Percentiles rank a stretch among this genome's conserved stretches.
These are phyloP conservation scores for Camelus dromedarius DNA, from an alignment of 2,113 vertebrate genomes.

Conservation along the genomic window DNA sequence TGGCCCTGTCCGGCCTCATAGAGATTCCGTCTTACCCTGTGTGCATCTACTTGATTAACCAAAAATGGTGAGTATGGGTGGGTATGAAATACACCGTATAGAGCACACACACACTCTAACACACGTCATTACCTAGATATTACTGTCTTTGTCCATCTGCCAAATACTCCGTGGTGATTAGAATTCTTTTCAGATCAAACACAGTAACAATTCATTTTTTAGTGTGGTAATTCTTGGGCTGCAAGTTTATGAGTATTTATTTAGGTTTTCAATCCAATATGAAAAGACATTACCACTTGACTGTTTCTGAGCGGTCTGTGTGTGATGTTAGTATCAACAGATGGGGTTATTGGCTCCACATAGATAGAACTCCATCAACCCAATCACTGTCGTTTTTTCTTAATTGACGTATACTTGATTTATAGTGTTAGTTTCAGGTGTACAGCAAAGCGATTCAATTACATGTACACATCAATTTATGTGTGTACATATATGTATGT, in stretches of 20 bases:
- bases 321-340: background rate
- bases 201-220: background rate
- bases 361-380: background rate
- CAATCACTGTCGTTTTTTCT: background rate
- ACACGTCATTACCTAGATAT: rapidly evolving
- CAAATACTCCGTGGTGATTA: background rate
- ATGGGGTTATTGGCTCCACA: background rate
- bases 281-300: background rate
- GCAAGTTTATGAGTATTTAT: background rate
- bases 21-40: conserved; percentile 91
- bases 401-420: background rate
- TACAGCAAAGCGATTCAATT: background rate
- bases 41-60: conserved; percentile 90
- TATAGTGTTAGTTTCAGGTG: background rate
- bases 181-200: background rate
- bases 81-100: rapidly evolving
- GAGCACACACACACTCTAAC: rapidly evolving
- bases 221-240: background rate
- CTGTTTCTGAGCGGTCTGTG: background rate
- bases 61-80: conserved; percentile 86
- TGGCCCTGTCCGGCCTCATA: conserved; percentile 90
- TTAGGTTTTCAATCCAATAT: background rate
- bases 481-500: background rate
- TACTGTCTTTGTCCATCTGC: background rate
- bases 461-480: too few relatives aligned